Conservation (phyloP, 2,797 vertebrate genomes). For the Vireo griseus region DNA sequence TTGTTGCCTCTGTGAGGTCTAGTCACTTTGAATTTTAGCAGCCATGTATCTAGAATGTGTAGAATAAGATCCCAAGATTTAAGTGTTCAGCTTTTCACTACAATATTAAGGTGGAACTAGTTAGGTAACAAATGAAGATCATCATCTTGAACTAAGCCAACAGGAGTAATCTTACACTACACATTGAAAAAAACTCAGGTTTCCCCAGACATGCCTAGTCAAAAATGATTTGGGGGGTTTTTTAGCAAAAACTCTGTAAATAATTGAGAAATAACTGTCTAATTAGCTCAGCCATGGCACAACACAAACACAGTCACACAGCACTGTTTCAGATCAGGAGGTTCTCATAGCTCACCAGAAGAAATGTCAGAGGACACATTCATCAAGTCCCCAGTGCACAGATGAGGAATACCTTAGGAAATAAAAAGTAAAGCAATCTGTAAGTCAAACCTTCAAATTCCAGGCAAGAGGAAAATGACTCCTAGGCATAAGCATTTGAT, state of each 20-base stretch:
- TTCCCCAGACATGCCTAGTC: neutral
- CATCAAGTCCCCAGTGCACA: accelerated
- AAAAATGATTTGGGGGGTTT: neutral
- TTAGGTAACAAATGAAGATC: neutral
- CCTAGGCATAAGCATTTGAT: neutral
- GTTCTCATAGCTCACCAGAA: neutral
- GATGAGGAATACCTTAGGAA: neutral
- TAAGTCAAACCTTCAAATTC: neutral
- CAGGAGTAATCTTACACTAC: neutral
- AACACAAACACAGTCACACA: neutral
- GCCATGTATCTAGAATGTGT: neutral
- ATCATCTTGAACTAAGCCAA: neutral
- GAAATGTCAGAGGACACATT: neutral
- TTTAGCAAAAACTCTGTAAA: neutral
- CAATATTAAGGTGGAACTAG: neutral
- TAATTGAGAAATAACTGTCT: neutral
- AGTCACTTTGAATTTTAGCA: neutral
- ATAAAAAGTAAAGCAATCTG: neutral
- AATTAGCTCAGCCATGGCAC: neutral
- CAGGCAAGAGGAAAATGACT: neutral
- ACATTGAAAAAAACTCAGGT: neutral
- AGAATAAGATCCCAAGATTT: neutral
- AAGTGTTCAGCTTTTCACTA: neutral
- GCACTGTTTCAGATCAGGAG: neutral
- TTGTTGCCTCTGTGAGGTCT: neutral